Base-by-base conservation (phyloP, 2,113 vertebrate genomes). In the Anarhynchus alexandrinus region DNA sequence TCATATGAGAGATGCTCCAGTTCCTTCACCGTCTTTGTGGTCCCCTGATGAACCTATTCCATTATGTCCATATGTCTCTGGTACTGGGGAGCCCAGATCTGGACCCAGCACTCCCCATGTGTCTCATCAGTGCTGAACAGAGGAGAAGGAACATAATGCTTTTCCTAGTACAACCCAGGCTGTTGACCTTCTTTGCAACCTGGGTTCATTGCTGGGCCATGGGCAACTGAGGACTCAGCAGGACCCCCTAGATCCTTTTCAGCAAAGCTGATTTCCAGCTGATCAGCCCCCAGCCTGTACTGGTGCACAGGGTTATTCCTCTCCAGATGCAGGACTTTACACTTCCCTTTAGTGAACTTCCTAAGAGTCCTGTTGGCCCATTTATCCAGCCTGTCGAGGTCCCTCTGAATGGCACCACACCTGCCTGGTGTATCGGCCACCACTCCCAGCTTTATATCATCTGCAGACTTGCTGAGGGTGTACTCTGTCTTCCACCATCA, bases 361-460 rank as follows among this genome's bases (percentile, higher is more conserved):
- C 9, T 8, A 11, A 55, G 6, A 10, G 20, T 59, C 15, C 26
- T 47, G n/a, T 6, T 55, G 32, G 21, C 15, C 40, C 40, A 40
- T 40, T 40, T 40, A 40, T 40, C 40, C 40, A 40, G 40, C 40
- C 26, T 32, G 43, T 40, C 0, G 1, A 80, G 14, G 22, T 65
- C 15, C 4, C 32, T 51, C 74, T 76, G 66, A 67, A 72, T 32
- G n/a, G 15, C 40, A 69, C 1, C 15, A 25, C 58, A 52, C 9
- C 8, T 4, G 22, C 12, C 15, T 45, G 45, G 6, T 30, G 5
- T 66, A 19, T 23, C 0, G 10, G 11, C 40, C 34, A 23, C 10
- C 29, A 19, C 19, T 71, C 45, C 13, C 36, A 76, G 47, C 42
- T 57, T 79, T 87, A 4, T 19, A 12, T 58, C 13, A 49, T 43